Evolutionary conservation across 2,888 invertebrate genomes (phyloP).

Genomic region (Cyclophora punctaria): DNA sequence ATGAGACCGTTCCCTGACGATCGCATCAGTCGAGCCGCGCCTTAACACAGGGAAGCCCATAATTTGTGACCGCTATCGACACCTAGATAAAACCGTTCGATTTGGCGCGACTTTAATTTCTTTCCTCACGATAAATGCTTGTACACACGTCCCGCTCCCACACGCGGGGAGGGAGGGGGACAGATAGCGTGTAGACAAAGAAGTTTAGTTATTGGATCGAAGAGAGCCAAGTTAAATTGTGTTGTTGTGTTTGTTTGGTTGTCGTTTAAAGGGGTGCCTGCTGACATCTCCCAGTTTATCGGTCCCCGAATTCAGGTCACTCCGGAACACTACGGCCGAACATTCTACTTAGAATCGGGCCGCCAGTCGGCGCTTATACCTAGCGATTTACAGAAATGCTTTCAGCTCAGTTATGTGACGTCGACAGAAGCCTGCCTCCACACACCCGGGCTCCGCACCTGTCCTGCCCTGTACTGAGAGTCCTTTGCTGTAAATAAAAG

Average conservation of each 20-base stretch:
- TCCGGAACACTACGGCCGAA: too few species aligned
- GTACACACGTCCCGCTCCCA: constrained; percentile 39
- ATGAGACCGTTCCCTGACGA: not conserved
- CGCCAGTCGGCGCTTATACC: too few species aligned
- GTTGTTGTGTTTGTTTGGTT: constrained; percentile 25
- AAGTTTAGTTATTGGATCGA: constrained; percentile 50
- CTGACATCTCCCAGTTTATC: constrained; percentile 14
- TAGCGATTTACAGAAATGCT: too few species aligned
- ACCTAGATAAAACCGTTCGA: constrained; percentile 71
- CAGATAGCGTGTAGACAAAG: constrained; percentile 40
- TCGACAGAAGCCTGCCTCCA: too few species aligned
- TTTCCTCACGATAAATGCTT: constrained; percentile 64
- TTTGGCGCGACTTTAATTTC: constrained; percentile 71
- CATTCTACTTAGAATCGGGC: too few species aligned
- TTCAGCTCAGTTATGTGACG: too few species aligned
- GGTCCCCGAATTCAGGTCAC: constrained; percentile 3
- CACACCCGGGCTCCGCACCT: too few species aligned
- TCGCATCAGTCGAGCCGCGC: constrained; percentile 17
- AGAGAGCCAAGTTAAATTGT: constrained; percentile 32
- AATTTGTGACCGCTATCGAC: constrained; percentile 73
- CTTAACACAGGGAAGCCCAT: constrained; percentile 61
- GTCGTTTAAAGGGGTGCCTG: constrained; percentile 9
- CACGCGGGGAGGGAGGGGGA: constrained; percentile 31
- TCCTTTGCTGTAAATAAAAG: not conserved
- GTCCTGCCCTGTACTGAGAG: too few species aligned